Conservation (phyloP, 2,797 vertebrate genomes). For the Strix occidentalis region DNA sequence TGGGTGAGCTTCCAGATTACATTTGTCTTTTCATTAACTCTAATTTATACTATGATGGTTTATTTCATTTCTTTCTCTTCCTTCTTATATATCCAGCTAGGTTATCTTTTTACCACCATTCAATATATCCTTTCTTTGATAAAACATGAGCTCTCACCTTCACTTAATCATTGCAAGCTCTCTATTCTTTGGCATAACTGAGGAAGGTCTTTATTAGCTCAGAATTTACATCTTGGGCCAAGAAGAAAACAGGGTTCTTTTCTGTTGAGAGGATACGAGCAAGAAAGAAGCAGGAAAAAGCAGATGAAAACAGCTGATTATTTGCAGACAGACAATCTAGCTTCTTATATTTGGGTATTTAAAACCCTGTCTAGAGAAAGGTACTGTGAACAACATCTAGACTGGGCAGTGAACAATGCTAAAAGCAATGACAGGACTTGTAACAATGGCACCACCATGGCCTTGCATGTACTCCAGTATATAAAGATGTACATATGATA, state of each 20-base stretch:
- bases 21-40: not conserved
- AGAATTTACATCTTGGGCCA: not conserved
- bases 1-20: not conserved
- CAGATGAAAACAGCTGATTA: not conserved
- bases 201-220: not conserved
- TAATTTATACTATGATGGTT: not conserved
- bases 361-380: not conserved
- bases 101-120: not conserved
- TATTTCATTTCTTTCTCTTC: not conserved
- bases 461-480: not conserved
- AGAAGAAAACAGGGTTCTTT: not conserved
- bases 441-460: not conserved
- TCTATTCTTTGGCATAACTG: not conserved
- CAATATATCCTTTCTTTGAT: not conserved
- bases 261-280: not conserved
- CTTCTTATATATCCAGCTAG: not conserved
- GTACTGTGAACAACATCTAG: not conserved
- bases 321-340: not conserved
- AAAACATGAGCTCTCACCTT: not conserved
- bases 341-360: not conserved
- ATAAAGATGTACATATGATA: not conserved
- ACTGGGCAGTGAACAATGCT: not conserved
- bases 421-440: not conserved
- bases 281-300: not conserved
- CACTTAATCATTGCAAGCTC: not conserved